These are phyloP conservation scores for Nylanderia fulva DNA, from an alignment of 1,140 invertebrate genomes.

Conservation along the genomic window DNA sequence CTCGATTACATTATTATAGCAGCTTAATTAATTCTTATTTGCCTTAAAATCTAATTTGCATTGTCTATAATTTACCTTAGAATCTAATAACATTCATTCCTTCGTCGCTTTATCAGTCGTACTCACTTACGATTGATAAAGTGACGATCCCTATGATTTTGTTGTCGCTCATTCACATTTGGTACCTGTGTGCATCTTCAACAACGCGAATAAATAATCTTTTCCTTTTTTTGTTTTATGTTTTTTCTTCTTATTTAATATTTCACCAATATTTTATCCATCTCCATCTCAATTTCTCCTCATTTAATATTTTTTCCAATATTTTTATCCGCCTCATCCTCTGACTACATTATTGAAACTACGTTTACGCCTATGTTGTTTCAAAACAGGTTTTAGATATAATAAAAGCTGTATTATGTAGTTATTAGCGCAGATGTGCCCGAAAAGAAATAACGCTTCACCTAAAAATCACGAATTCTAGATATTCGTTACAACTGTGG, in stretches of 20 bases:
- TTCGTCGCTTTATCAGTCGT: background rate
- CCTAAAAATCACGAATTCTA: background rate
- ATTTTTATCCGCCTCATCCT: conserved; percentile 8
- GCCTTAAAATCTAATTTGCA: conserved; percentile 41
- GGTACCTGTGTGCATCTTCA: conserved; percentile 64
- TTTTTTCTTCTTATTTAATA: conserved; percentile 42
- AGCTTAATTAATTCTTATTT: conserved; percentile 5
- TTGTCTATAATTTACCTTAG: conserved; percentile 53
- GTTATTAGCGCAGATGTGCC: background rate
- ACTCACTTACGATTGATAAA: conserved; percentile 2
- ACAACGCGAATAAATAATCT: conserved; percentile 69
- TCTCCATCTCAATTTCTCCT: conserved; percentile 25
- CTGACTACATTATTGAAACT: conserved; percentile 7
- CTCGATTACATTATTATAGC: conserved; percentile 9
- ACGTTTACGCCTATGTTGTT: background rate
- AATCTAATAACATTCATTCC: conserved; percentile 20
- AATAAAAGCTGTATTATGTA: conserved; percentile 32
- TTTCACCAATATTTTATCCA: background rate
- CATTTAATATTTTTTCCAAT: background rate
- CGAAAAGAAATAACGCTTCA: conserved; percentile 26
- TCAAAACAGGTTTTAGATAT: conserved; percentile 56
- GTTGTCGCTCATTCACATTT: conserved; percentile 53
- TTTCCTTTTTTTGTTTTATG: conserved; percentile 37
- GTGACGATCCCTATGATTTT: conserved; percentile 64
- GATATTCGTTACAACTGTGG: background rate